phyloP scores from a whole-genome alignment of 2,888 invertebrate genomes.

The Sphinx pinastri region DNA sequence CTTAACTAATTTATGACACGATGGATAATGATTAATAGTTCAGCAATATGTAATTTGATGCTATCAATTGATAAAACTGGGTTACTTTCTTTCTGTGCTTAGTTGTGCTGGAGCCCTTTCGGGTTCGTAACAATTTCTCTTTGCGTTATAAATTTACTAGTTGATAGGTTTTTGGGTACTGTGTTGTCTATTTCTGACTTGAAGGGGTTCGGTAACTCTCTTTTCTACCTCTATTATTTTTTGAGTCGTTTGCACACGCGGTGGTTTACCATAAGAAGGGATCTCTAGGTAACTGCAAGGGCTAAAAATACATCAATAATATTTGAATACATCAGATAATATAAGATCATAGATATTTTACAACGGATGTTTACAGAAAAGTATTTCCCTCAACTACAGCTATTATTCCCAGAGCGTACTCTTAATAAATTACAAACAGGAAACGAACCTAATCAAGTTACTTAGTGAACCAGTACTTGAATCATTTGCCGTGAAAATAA shows the following conservation, averaged over 20 bases:
- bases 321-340: background rate
- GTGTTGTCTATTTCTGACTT: background rate
- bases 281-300: no score
- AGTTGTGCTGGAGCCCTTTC: conserved; percentile 14
- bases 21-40: conserved; percentile 14
- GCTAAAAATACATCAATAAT: no score
- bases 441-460: conserved; percentile 16
- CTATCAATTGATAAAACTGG: conserved; percentile 6
- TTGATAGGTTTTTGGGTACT: no score
- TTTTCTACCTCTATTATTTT: no score
- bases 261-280: no score
- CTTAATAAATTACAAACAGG: conserved; percentile 10
- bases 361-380: background rate
- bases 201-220: background rate
- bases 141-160: background rate
- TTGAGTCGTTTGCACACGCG: no score
- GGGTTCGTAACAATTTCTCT: background rate
- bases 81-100: conserved; percentile 21
- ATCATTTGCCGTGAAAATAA: conserved; percentile 41
- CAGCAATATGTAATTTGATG: conserved; percentile 20
- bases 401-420: background rate
- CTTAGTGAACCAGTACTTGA: background rate
- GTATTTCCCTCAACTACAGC: background rate
- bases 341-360: background rate
- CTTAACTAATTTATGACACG: conserved; percentile 10